Percentiles rank a stretch among this genome's conserved stretches.
These are phyloP conservation scores for Laupala kohalensis DNA, from an alignment of 1,140 invertebrate species.

Conservation along the genomic window DNA sequence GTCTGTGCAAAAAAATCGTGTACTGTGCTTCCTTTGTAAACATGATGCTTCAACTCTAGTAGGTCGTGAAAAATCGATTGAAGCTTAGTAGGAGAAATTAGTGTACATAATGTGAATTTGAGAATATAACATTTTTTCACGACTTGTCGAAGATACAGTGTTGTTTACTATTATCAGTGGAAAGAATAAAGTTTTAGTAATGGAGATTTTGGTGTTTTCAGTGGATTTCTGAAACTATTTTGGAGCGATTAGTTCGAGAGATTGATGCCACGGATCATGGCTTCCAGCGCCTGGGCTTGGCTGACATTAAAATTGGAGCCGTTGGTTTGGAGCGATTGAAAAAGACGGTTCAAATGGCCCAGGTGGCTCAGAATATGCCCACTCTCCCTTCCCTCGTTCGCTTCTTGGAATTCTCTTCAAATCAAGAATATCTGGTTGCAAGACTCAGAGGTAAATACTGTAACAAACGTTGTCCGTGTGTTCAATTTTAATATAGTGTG, in stretches of 20 bases:
- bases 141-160: not conserved
- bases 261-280: constrained; percentile 52
- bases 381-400: constrained; percentile 53
- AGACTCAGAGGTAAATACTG: constrained; percentile 46
- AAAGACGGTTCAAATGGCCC: constrained; percentile 47
- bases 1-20: no score
- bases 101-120: no score
- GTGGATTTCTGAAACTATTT: constrained; percentile 68
- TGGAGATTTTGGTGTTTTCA: constrained; percentile 24
- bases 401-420: constrained; percentile 61
- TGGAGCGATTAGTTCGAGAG: constrained; percentile 52
- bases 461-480: no score
- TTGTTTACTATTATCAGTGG: not conserved
- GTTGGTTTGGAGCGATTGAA: constrained; percentile 53
- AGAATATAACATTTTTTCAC: not conserved
- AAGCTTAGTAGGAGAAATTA: not conserved
- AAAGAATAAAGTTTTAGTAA: not conserved
- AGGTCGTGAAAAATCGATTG: no score
- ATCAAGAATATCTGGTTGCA: constrained; percentile 71
- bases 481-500: no score
- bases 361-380: constrained; percentile 48
- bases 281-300: constrained; percentile 49
- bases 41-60: not conserved
- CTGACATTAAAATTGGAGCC: constrained; percentile 53
- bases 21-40: not conserved